Evolutionary conservation across 2,797 vertebrate genomes (phyloP).

Genomic region (Channallabes apus): DNA sequence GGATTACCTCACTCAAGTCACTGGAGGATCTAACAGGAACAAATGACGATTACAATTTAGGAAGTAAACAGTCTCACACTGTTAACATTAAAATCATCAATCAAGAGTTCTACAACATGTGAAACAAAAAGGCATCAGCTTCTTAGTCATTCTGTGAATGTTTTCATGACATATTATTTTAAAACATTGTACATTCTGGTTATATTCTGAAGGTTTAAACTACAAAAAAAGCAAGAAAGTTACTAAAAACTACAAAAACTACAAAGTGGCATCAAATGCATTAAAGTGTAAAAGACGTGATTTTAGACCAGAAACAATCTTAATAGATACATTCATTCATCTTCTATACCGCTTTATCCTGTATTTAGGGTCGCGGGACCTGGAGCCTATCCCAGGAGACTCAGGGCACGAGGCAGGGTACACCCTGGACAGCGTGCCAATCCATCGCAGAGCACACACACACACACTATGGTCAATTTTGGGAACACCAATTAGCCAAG

Average conservation of each 20-base stretch:
- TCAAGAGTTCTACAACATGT: constrained; percentile 49
- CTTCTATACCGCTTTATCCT: too few species aligned
- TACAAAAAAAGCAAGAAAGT: neutral
- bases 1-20: constrained; percentile 72
- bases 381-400: too few species aligned
- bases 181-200: constrained; percentile 31
- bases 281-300: neutral
- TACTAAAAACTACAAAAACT: neutral
- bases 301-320: neutral
- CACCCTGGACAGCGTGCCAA: too few species aligned
- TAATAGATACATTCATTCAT: neutral
- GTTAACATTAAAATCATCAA: constrained; percentile 71
- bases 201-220: neutral
- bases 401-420: too few species aligned
- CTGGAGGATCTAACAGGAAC: constrained; percentile 64
- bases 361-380: too few species aligned
- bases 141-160: constrained; percentile 43
- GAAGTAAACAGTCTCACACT: constrained; percentile 65
- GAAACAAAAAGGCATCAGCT: constrained; percentile 62
- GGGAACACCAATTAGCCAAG: too few species aligned
- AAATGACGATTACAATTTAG: constrained; percentile 68
- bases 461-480: too few species aligned
- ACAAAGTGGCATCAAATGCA: neutral
- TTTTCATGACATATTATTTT: constrained; percentile 46
- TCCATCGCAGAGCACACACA: too few species aligned